These are phyloP conservation scores for Drosophila sp. DNA, from an alignment of 1,140 invertebrate species.

Conservation along the genomic window DNA sequence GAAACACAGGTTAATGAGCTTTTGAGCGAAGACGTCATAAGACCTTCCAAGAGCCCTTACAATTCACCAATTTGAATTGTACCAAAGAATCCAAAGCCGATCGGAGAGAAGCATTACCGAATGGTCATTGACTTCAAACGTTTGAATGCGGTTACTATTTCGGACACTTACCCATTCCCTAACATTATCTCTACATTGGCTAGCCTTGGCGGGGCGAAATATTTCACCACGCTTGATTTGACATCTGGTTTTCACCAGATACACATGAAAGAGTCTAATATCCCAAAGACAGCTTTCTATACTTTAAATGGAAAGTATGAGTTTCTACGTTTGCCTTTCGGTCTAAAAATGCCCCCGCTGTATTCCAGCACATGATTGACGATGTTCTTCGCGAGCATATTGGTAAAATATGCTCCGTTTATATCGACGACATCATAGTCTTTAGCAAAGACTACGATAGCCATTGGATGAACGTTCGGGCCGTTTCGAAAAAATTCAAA, in stretches of 20 bases:
- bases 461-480: neutral
- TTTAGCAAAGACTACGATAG: slow-evolving; percentile 1
- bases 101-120: neutral
- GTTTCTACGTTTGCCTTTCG: neutral
- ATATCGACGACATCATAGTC: slow-evolving; percentile 3
- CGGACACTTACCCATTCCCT: slow-evolving; percentile 8
- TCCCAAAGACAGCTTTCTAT: slow-evolving; percentile 10
- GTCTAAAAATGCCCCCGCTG: neutral
- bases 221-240: slow-evolving; percentile 13
- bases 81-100: slow-evolving; percentile 4
- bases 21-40: neutral
- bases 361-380: slow-evolving; percentile 24
- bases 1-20: neutral
- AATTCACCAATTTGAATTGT: slow-evolving; percentile 15
- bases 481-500: neutral
- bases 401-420: too few species aligned
- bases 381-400: slow-evolving; percentile 9
- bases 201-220: neutral
- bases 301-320: slow-evolving; percentile 18
- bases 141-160: slow-evolving; percentile 14
- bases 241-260: slow-evolving; percentile 23
- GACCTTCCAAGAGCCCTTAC: neutral
- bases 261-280: slow-evolving; percentile 14
- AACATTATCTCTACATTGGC: slow-evolving; percentile 21
- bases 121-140: slow-evolving; percentile 25